Evolutionary conservation across 2,113 vertebrate genomes (phyloP), one percentile per base, ranked within the genome.

Genomic region (Micronisus gabar): DNA sequence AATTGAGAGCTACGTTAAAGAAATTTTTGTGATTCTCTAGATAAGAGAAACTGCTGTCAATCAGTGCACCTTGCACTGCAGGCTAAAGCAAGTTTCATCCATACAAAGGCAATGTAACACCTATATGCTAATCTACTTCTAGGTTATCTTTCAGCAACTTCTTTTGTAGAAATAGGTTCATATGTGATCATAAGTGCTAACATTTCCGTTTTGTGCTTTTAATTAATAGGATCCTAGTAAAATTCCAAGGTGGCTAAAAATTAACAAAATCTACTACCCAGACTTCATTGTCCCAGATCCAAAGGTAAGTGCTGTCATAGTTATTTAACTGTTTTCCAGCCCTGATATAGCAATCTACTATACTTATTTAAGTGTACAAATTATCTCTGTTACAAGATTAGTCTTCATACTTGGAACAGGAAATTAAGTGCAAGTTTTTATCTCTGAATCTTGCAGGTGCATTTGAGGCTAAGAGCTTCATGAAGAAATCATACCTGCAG

Each of bases 181-280:
- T 56, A 2, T 10, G 7, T 61, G 17, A 41, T 34, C 16, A 1
- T 11, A 58, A 53, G 5, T n/a, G 34, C 23, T 53, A 8, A 2
- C 3, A 16, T 55, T 36, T 80, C 36, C 10, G 1, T 40, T 63
- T 72, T 90, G 10, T 94, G 58, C 34, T 95, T 82, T 86, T 38
- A 40, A 71, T 93, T 89, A 81, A 59, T 32, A 99, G 99, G 99
- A 99, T 40, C 99, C 99, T 12, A 98, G 98, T 95, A 99, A 99
- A 98, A 99, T 99, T 95, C 99, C 99, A 52, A 92, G 88, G 88
- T 99, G 99, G 99, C 93, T 99, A 88, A 99, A 99, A 96, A 99
- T 99, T 73, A 98, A 99, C 95, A 99, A 99, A 98, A 99, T 99
- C 98, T 99, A 99, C 97, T 99, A 99, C 83, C 99, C 99, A 38